Evolutionary conservation across 2,888 invertebrate species (phyloP), one percentile per base, ranked within the genome.

Genomic region (Epiperipatus broadwayi): DNA sequence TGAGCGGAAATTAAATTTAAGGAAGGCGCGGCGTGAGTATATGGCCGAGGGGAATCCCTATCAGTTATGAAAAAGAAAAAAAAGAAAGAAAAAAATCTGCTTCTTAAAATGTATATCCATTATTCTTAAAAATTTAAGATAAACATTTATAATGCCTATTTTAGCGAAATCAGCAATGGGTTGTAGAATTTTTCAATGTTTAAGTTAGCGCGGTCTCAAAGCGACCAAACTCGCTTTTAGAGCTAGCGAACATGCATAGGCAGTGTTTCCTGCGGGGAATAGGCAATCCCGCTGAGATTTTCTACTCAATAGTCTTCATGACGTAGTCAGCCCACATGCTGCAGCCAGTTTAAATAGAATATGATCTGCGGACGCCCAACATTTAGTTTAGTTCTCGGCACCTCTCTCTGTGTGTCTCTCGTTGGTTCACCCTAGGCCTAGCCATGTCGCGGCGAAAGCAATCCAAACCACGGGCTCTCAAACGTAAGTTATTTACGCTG

Each of bases 381-480:
- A 30, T 14, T n/a, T 12, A 10, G 32, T 32, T 16, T 16, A 31
- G 31, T 22, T 14, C 21, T 16, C 38, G 38, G 32, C 38, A 38
- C 38, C 38, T 32, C 31, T 32, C 31, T 14, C 3, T 18, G 22
- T 28, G 28, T 25, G 18, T 16, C 27, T 16, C 18, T 4, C 35
- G 12, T 14, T 12, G 16, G 14, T 19, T 12, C 27, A 25, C 38
- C 37, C 30, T 20, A 30, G 22, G 16, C 39, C 41, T 33, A 27
- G 27, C 53, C 52, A 55, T 74, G 74, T 73, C 74, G 48, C 67
- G 74, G 49, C 65, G 73, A 51, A 74, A 74, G 58, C 74, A 74
- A 56, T 72, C 73, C 31, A 73, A 73, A 53, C 74, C 74, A 47
- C 66, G 73, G 52, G 71, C 73, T 44, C 64, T 73, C 46, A 73